Base-by-base conservation (phyloP, 2,113 vertebrate genomes). In the Mungos mungo region DNA sequence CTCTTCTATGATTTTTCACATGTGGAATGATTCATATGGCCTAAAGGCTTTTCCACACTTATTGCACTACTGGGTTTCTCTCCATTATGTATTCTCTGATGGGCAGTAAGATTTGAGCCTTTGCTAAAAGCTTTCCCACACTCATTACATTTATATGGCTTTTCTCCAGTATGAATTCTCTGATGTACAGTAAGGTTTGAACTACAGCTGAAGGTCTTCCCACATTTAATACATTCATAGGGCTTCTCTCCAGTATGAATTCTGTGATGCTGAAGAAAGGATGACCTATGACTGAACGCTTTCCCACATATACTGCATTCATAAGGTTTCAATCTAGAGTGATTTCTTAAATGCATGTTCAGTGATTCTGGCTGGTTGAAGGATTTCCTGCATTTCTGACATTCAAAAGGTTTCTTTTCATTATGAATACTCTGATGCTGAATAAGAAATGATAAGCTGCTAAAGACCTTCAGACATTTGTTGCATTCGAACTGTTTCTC, bases 101-200 rank as follows among this genome's bases (percentile, higher is more conserved):
- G 98, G 1, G 27, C 98, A 98, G 96, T 99, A 98, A 97, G 98
- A 97, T 96, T 99, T 95, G 98, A 98, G 98, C 97, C 98, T 87
- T 98, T 99, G 68, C 98, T 98, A 83, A 99, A 99, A 29, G 98
- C 97, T 83, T 99, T 99, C 79, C 98, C 98, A 66, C 99, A 99
- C 90, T 99, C 98, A 71, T 97, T 98, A 97, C 99, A 99, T 13
- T 98, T 97, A 96, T 98, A 99, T 0, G 98, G 98, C 94, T 99
- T 99, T 88, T 99, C 98, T 65, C 98, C 98, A 1, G 98, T 99
- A 93, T 99, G 99, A 87, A 98, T 98, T 88, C 98, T 96, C 77
- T 99, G 98, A 50, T 99, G 99, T 54, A 98, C 98, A 96, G 98
- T 98, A 63, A 99, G 98, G 80, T 98, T 98, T 41, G 98, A 98